These are phyloP conservation scores for Grantiella picta DNA, from an alignment of 2,113 vertebrate genomes.

Conservation along the genomic window DNA sequence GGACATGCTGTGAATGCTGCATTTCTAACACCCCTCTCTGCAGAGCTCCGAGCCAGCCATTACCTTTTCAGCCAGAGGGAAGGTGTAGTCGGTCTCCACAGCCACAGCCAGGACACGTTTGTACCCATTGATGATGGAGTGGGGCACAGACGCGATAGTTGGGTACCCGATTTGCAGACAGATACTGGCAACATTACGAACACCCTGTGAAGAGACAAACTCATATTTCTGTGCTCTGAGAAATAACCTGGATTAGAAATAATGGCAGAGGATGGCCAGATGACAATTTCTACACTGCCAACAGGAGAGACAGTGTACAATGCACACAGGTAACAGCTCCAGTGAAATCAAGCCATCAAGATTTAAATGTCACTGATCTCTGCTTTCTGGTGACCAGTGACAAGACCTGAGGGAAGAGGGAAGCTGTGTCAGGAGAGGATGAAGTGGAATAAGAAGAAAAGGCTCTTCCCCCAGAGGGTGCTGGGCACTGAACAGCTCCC, in stretches of 20 bases:
- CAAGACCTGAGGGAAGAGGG: accelerated
- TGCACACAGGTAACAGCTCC: accelerated
- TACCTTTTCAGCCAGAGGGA: slow-evolving; percentile 98
- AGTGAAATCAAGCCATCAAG: no score
- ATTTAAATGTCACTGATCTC: not conserved
- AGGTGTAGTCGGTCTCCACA: slow-evolving; percentile 93
- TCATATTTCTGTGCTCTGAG: not conserved
- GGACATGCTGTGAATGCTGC: accelerated
- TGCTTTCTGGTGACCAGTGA: not conserved
- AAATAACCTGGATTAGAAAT: not conserved
- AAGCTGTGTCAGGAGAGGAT: not conserved
- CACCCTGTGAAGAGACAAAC: slow-evolving; percentile 75
- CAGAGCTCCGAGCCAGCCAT: not conserved
- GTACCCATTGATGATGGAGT: slow-evolving; percentile 93
- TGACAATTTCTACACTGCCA: no score
- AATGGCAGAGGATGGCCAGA: accelerated
- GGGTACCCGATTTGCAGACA: slow-evolving; percentile 98
- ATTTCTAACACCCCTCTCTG: accelerated
- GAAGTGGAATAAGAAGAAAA: not conserved
- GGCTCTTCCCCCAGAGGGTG: not conserved
- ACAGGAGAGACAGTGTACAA: accelerated
- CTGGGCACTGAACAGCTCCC: accelerated
- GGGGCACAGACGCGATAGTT: slow-evolving; percentile 92
- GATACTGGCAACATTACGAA: slow-evolving; percentile 94
- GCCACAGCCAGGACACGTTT: slow-evolving; percentile 92